Percentiles rank a stretch among this genome's conserved stretches.
Evolutionary conservation across 2,888 invertebrate species (phyloP).

Genomic region (Pandemis heparana): DNA sequence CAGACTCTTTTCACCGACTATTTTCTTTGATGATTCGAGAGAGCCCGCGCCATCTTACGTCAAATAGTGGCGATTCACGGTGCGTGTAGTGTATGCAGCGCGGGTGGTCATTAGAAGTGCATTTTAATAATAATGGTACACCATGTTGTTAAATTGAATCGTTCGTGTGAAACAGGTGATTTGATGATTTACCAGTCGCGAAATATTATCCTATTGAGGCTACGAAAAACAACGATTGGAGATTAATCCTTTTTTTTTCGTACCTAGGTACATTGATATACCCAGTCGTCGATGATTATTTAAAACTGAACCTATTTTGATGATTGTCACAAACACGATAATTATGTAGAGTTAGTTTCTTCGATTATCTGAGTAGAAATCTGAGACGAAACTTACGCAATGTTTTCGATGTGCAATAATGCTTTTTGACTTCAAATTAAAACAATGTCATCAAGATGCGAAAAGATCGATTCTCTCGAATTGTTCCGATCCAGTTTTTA

Average conservation of each 20-base stretch:
- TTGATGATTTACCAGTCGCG: too few relatives aligned
- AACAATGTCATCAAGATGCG: constrained; percentile 38
- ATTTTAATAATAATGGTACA: not conserved
- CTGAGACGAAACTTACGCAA: too few relatives aligned
- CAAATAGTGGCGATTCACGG: constrained; percentile 45
- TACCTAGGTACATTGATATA: too few relatives aligned
- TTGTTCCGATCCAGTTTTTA: constrained; percentile 31
- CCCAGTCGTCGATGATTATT: too few relatives aligned
- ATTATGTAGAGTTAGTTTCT: too few relatives aligned
- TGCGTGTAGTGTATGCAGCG: constrained; percentile 45
- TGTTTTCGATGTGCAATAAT: too few relatives aligned
- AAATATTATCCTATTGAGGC: not conserved
- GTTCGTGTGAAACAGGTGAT: constrained; percentile 15
- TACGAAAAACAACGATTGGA: too few relatives aligned
- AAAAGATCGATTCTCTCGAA: constrained; percentile 19
- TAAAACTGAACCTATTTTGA: too few relatives aligned
- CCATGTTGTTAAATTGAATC: not conserved
- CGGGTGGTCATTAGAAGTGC: constrained; percentile 64
- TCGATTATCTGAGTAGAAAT: too few relatives aligned
- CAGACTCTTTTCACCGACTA: constrained; percentile 71
- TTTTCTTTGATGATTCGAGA: constrained; percentile 76
- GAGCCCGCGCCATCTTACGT: constrained; percentile 57
- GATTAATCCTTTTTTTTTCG: too few relatives aligned
- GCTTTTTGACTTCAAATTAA: not conserved
- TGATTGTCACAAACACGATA: too few relatives aligned